Evolutionary conservation across 2,113 vertebrate species (phyloP).

Genomic region (Merops nubicus): DNA sequence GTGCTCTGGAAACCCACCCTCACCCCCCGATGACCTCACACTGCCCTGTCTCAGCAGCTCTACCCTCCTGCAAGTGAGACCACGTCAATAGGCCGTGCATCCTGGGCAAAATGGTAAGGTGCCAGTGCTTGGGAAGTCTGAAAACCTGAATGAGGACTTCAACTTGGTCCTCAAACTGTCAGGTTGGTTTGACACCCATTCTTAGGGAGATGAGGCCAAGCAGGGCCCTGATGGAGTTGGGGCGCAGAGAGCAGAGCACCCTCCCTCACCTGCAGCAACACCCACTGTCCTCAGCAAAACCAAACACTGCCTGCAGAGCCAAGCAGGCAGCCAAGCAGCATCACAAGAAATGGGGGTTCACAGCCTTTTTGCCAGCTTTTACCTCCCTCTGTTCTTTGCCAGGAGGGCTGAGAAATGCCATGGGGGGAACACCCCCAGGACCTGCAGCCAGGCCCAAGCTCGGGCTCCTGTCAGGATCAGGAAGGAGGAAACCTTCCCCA

Average conservation of each 20-base stretch:
- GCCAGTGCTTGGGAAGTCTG: not conserved
- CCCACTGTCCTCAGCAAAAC: not conserved
- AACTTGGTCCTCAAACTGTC: not conserved
- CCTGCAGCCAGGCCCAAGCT: too few species aligned
- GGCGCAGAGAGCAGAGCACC: not conserved
- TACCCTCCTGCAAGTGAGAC: too few species aligned
- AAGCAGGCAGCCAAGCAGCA: accelerated
- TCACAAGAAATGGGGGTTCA: not conserved
- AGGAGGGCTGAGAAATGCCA: not conserved
- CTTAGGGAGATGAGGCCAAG: not conserved
- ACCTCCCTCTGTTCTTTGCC: not conserved
- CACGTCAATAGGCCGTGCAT: accelerated
- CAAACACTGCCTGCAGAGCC: accelerated
- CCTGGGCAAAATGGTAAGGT: not conserved
- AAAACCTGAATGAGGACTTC: not conserved
- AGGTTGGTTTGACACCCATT: not conserved
- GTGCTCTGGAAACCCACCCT: not conserved
- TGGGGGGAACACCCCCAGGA: accelerated
- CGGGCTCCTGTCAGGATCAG: too few species aligned
- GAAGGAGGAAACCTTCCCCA: not conserved
- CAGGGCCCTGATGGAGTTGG: too few species aligned
- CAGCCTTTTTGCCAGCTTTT: not conserved
- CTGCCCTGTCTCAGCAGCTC: accelerated
- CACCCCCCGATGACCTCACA: not conserved
- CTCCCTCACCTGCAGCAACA: not conserved